A percentile compares a stretch with the other conserved stretches of the same genome.
Conservation (phyloP, 2,797 vertebrate species). For the Rhincodon typus region DNA sequence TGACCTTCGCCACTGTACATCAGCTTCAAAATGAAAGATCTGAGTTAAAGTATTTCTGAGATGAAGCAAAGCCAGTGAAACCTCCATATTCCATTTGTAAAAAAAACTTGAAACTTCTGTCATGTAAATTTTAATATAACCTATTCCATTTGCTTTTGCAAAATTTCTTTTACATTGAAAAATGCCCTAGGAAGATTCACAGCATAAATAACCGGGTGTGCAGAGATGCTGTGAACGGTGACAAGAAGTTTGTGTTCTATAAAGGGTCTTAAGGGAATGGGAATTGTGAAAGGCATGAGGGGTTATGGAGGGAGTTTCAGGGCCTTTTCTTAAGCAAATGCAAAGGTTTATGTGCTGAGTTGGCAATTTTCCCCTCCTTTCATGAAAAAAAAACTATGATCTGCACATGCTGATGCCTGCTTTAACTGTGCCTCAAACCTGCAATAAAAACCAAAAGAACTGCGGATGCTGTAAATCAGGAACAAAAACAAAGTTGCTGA, state of each 20-base stretch:
- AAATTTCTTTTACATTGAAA: background rate
- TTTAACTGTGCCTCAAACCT: background rate
- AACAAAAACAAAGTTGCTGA: too few species aligned
- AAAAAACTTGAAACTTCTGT: background rate
- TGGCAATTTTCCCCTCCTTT: background rate
- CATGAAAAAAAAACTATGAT: background rate
- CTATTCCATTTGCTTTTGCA: background rate
- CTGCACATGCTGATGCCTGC: background rate
- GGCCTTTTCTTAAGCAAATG: background rate
- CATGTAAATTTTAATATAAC: background rate
- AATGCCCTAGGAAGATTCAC: background rate
- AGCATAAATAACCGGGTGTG: background rate
- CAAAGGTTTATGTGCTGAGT: background rate
- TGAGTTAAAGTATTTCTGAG: background rate
- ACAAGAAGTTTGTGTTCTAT: background rate
- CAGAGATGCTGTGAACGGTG: background rate
- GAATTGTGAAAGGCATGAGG: background rate
- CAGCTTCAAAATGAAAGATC: too few species aligned
- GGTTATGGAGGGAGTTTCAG: background rate
- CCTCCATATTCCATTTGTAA: background rate
- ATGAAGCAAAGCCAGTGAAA: background rate
- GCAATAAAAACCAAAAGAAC: too few species aligned
- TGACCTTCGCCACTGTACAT: too few species aligned
- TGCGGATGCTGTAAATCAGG: too few species aligned
- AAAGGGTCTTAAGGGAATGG: background rate